These are phyloP conservation scores for Gila orcuttii DNA, from an alignment of 2,113 vertebrate genomes.

Conservation along the genomic window DNA sequence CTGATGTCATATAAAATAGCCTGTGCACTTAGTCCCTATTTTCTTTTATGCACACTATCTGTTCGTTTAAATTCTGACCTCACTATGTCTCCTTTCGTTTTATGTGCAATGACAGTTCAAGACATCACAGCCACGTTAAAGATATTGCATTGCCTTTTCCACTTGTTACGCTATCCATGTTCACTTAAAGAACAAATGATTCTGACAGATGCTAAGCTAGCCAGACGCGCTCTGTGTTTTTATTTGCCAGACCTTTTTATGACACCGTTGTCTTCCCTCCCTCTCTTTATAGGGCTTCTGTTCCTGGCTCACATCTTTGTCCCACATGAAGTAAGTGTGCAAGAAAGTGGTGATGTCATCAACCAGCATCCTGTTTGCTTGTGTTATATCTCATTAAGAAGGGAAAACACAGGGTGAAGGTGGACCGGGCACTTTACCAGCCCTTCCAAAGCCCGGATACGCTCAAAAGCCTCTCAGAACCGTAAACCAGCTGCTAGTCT, in stretches of 20 bases:
- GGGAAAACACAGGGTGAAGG: constrained; percentile 70
- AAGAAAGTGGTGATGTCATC: constrained; percentile 66
- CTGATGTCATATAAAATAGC: constrained; percentile 13
- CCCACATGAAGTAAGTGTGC: constrained; percentile 94
- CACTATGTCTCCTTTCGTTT: constrained; percentile 7
- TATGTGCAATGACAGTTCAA: constrained; percentile 41
- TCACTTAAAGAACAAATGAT: constrained; percentile 38
- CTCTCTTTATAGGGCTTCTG: constrained; percentile 86
- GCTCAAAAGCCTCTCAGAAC: constrained; percentile 57
- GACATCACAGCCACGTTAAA: constrained; percentile 35
- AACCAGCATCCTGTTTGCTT: constrained; percentile 50
- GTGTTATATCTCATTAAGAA: constrained; percentile 70
- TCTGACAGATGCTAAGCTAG: constrained; percentile 55
- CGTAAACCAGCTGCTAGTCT: constrained; percentile 65
- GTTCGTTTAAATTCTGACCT: constrained; percentile 33
- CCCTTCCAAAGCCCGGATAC: constrained; percentile 56
- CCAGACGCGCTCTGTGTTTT: constrained; percentile 59
- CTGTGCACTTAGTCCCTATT: not conserved
- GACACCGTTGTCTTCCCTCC: constrained; percentile 55
- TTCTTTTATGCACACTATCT: constrained; percentile 31
- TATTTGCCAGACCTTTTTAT: constrained; percentile 56
- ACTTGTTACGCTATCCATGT: constrained; percentile 24
- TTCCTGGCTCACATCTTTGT: constrained; percentile 91
- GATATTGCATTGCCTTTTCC: constrained; percentile 35
- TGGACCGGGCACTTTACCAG: constrained; percentile 21